Evolutionary conservation across 2,888 invertebrate genomes (phyloP).

Genomic region (Trachelus iudaicus): DNA sequence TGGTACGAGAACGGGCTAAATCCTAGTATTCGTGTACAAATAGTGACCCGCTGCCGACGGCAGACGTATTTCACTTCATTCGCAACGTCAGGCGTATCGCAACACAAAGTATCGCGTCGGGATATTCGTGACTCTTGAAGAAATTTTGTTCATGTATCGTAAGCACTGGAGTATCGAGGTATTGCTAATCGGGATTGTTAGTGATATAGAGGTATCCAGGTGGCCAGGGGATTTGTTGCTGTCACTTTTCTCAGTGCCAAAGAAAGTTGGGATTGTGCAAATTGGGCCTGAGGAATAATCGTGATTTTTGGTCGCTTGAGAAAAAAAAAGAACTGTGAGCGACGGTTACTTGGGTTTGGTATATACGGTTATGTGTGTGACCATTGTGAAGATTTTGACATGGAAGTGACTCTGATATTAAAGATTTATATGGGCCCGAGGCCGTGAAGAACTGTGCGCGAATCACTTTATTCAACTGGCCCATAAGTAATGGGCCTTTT

Average conservation of each 20-base stretch:
- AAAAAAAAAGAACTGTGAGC: neutral
- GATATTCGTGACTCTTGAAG: neutral
- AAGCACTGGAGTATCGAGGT: neutral
- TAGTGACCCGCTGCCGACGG: neutral
- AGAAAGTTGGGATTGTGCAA: neutral
- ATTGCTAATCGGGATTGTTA: neutral
- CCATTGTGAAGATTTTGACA: constrained; percentile 20
- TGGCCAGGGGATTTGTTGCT: neutral
- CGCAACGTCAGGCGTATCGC: neutral
- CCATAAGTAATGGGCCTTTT: neutral
- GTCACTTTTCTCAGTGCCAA: neutral
- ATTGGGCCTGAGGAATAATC: neutral
- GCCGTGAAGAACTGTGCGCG: constrained; percentile 18
- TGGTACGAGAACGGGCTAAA: neutral
- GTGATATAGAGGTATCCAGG: neutral
- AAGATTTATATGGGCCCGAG: constrained; percentile 22
- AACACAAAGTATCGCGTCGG: neutral
- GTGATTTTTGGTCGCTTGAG: neutral
- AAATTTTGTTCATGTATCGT: neutral
- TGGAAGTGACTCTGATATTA: constrained; percentile 30
- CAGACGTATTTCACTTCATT: neutral
- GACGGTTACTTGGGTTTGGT: neutral
- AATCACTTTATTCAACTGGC: constrained; percentile 1
- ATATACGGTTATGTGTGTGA: constrained; percentile 3
- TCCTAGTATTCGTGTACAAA: neutral